Base-by-base conservation (phyloP, 2,797 vertebrate species). In the Phrynocephalus guinanensis region DNA sequence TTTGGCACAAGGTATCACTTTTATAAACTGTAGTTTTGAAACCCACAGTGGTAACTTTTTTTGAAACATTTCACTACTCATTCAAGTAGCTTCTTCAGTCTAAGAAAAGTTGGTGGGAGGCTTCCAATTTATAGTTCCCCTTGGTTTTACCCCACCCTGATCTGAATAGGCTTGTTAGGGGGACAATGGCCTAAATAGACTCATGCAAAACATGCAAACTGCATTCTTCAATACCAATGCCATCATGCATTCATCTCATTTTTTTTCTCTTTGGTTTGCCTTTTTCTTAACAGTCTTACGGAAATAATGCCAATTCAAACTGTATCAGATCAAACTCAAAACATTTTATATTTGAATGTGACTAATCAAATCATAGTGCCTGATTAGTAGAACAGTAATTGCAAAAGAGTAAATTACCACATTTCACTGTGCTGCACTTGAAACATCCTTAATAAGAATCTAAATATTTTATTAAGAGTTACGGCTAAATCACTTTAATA, bases 361-460 rank as follows among this genome's bases (percentile, higher is more conserved):
- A 97, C 95, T 96, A 96, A 97, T 96, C 94, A 96, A 96, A 96
- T 96, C 95, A 96, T 92, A 88, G 48, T 91, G 91, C 78, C 88
- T 89, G 92, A 91, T 87, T 56, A 91, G 87, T 89, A 96, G 91
- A 95, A 88, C 82, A 92, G 44, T 95, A 96, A 96, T 96, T 96
- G 94, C 92, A 79, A 93, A 94, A 94, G 89, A 94, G 89, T 91
- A 96, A 96, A 97, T 95, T 95, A 95, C 86, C 94, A 87, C 88
- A 93, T 92, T 90, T 88, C 91, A 94, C 92, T 95, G 90, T 91
- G 94, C 92, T 95, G 90, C 91, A 93, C 66, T 92, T 86, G 92
- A 93, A 93, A 93, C 83, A 92, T 90, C 89, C 91, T 92, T 93
- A 92, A 93, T 89, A 79, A 89, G 87, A 91, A 93, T 89, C 89